phyloP scores from a whole-genome alignment of 2,888 invertebrate species.

The Trachelus troglodyta region DNA sequence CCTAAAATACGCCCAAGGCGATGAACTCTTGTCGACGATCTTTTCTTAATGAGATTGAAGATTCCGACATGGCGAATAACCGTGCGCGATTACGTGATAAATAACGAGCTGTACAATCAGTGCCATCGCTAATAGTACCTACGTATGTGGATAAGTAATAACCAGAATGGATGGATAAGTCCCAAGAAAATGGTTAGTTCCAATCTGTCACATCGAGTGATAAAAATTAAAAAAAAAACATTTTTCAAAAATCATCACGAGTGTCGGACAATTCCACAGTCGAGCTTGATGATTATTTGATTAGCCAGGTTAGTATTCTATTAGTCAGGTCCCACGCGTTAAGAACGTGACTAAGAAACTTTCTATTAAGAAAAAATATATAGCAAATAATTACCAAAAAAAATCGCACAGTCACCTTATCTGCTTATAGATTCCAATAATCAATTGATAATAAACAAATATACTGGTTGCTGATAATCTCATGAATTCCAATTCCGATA shows the following conservation, averaged over 20 bases:
- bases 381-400: background rate
- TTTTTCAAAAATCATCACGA: background rate
- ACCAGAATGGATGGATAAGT: background rate
- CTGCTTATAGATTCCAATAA: background rate
- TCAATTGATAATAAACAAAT: background rate
- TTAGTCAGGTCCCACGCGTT: background rate
- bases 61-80: background rate
- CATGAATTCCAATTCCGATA: background rate
- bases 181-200: background rate
- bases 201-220: background rate
- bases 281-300: background rate
- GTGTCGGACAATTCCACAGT: background rate
- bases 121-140: background rate
- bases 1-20: background rate
- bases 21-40: slow-evolving; percentile 2
- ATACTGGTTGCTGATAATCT: background rate
- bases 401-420: background rate
- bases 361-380: background rate
- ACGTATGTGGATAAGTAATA: background rate
- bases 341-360: background rate
- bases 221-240: background rate
- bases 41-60: background rate
- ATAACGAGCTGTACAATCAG: background rate
- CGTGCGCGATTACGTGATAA: background rate
- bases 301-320: background rate